Evolutionary conservation across 2,888 invertebrate genomes (phyloP), one percentile per base, ranked within the genome.

Genomic region (Tinea pellionella): DNA sequence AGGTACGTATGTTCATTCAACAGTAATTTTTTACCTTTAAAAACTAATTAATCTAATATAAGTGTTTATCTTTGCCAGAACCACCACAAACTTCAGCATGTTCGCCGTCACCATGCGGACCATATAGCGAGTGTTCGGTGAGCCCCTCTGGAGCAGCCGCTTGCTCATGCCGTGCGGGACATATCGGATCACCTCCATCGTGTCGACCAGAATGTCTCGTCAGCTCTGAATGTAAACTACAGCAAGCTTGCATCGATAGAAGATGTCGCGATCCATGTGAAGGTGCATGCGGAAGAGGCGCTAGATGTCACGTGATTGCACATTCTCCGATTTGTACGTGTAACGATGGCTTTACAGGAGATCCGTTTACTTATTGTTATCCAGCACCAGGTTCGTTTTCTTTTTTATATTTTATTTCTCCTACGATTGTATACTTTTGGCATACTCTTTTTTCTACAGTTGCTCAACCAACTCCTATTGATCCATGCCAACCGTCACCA

Each of bases 291-390:
- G 94, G 93, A 4, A 82, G 89, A 16, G 91, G 91, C 63, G 92
- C 94, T 24, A 83, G 89, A 65, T 94, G 94, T 71, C 90, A 91
- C 73, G 93, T 94, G 55, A 89, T 92, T 61, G 91, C 92, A 66
- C 94, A 94, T 67, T 90, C 93, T 62, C 93, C 93, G 0, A 91
- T 92, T 69, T 94, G 94, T 72, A 89, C 91, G 57, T 94, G 94
- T 69, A 83, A 90, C 63, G 88, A 90, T 65, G 91, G 90, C 18
- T 91, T 88, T 63, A 90, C 90, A 63, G 94, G 94, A 29, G 92
- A 93, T 86, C 93, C 93, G 11, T 93, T 93, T 71, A 86, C 89
- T 3, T 89, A 90, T 67, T 92, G 92, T 68, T 84, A 89, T 67
- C 79, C 80, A 11, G 71, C 84, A 65, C 89, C 90, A 77, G 89